Evolutionary conservation across 2,113 vertebrate species (phyloP).

Genomic region (Corythaixoides concolor): DNA sequence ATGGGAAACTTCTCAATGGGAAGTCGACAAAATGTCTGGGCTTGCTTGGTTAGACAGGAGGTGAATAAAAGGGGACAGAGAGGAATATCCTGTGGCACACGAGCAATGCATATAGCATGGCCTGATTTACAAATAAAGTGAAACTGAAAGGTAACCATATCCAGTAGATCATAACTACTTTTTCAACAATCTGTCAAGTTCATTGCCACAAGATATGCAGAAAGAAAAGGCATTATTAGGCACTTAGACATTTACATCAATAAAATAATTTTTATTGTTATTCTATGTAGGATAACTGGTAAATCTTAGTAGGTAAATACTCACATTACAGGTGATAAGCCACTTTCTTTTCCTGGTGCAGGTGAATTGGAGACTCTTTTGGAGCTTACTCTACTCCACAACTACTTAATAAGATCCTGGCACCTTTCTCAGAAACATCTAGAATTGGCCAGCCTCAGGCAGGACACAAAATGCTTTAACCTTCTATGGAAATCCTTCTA

Average conservation of each 20-base stretch:
- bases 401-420: background rate
- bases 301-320: background rate
- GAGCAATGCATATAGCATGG: background rate
- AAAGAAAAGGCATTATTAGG: background rate
- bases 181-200: background rate
- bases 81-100: background rate
- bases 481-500: constrained; percentile 33
- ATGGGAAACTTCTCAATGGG: background rate
- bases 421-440: background rate
- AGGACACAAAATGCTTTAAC: background rate
- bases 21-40: background rate
- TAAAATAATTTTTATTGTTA: background rate
- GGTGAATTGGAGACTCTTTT: background rate
- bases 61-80: background rate
- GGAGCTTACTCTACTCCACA: background rate
- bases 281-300: background rate
- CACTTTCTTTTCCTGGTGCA: background rate
- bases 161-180: constrained; percentile 3
- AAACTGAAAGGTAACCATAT: constrained; percentile 15
- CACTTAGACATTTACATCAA: background rate
- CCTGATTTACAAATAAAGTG: background rate
- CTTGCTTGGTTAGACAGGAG: background rate
- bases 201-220: background rate
- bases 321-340: background rate
- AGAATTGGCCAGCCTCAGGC: background rate